These are phyloP conservation scores for Caenorhabditis inopinata DNA, from an alignment of 1,140 invertebrate species.

Conservation along the genomic window DNA sequence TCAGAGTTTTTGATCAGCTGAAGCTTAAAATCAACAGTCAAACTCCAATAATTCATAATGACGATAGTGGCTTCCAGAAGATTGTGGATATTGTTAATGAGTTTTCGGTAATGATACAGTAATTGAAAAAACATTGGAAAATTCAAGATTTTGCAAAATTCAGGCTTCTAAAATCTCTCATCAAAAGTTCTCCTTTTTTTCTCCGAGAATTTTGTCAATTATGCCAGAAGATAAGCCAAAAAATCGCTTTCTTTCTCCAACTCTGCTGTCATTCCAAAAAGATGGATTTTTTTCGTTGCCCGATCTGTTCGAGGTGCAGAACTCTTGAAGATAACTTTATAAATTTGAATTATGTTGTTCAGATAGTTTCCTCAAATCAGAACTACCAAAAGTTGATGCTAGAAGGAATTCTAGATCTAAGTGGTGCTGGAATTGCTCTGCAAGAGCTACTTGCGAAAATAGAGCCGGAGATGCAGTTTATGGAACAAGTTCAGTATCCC, in stretches of 20 bases:
- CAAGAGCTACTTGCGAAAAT: conserved; percentile 27
- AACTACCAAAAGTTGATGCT: background rate
- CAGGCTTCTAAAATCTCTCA: background rate
- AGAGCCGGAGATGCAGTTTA: conserved; percentile 38
- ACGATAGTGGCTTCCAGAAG: background rate
- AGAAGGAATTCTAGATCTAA: conserved; percentile 31
- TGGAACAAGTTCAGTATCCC: conserved; percentile 45
- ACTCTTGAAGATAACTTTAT: background rate
- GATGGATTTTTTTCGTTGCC: conserved; percentile 31
- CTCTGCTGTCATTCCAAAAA: conserved; percentile 9
- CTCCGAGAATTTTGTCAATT: background rate
- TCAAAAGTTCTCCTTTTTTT: conserved; percentile 1
- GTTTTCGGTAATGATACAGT: background rate
- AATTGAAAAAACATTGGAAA: background rate
- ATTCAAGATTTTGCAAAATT: background rate
- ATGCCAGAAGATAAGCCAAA: background rate
- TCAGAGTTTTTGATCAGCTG: conserved; percentile 1
- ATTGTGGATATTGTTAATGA: conserved; percentile 2
- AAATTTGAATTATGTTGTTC: background rate
- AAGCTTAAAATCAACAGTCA: background rate
- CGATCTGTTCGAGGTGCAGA: background rate
- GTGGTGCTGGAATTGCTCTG: background rate
- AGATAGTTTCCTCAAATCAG: conserved; percentile 3
- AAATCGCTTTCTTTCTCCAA: conserved; percentile 9
- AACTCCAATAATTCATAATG: background rate